phyloP scores from a whole-genome alignment of 2,113 vertebrate species.

The Chionis minor region DNA sequence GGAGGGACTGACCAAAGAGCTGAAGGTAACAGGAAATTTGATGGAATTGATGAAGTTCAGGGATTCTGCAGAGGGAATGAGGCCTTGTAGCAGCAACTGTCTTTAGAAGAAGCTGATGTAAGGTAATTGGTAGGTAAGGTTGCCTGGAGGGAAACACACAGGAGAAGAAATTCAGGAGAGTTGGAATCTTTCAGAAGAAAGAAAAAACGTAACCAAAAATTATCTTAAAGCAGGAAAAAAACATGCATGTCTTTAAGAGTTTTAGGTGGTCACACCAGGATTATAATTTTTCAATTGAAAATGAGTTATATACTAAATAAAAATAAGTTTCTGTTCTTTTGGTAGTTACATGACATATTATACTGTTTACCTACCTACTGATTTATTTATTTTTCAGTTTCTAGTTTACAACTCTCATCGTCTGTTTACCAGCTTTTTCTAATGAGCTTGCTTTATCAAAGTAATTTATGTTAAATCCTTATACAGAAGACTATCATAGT shows the following conservation, averaged over 20 bases:
- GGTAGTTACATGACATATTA: neutral
- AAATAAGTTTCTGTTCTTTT: neutral
- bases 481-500: neutral
- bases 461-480: neutral
- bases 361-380: neutral
- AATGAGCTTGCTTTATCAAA: neutral
- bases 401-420: neutral
- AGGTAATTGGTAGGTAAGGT: neutral
- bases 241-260: neutral
- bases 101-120: neutral
- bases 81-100: neutral
- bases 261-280: neutral
- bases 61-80: neutral
- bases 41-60: neutral
- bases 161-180: neutral
- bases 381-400: neutral
- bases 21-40: neutral
- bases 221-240: neutral
- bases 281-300: neutral
- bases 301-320: neutral
- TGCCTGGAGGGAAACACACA: neutral
- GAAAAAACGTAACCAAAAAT: neutral
- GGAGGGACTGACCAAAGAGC: neutral
- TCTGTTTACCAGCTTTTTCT: neutral
- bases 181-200: neutral